Base-by-base conservation (phyloP, 2,888 invertebrate species). In the Gymnoscelis rufifasciata region DNA sequence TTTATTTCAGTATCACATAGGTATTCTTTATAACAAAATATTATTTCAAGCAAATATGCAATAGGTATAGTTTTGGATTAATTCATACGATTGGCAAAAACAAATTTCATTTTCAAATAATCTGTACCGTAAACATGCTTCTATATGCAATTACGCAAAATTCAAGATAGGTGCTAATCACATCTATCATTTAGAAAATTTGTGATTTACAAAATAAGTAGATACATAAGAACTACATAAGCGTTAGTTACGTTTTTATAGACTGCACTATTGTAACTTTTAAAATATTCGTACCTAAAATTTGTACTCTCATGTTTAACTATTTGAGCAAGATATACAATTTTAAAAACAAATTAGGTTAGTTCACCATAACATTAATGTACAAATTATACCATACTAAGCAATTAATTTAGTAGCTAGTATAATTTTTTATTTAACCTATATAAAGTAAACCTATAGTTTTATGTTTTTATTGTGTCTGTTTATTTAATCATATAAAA, bases 351-450 rank as follows among this genome's bases (percentile, higher is more conserved):
- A 63, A 64, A 61, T 61, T 62, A 62, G 54, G 60, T 63, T 52
- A 63, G 64, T 61, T 60, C 57, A 47, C 54, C 82, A 79, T 64
- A 72, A 71, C 71, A 71, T 53, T 43, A 14, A 48, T 83, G 83
- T 86, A 86, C 86, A 87, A 84, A 86, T 71, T 33, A 72, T 73
- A 74, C 19, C 15, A 19, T 11, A 71, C 19, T 69, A 68, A 71
- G 67, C 63, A 70, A 68, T 76, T 74, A 3, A 74, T 66, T 69
- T 61, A 64, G 69, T 83, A 84, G 82, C 62, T 84, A 83, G 80
- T 70, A 71, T 83, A 83, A 83, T 60, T 40, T 27, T 26, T 37
- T 29, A 14, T 6, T 5, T 40, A 31, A 23, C 8, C 31, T 24
- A n/a, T 13, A n/a, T 13, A 24, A 0, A 3, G 0, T 19, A 19